Percentiles rank a stretch among this genome's conserved stretches.
phyloP scores from a whole-genome alignment of 92 coral and sea anemone species.

The Phenganax marumi region DNA sequence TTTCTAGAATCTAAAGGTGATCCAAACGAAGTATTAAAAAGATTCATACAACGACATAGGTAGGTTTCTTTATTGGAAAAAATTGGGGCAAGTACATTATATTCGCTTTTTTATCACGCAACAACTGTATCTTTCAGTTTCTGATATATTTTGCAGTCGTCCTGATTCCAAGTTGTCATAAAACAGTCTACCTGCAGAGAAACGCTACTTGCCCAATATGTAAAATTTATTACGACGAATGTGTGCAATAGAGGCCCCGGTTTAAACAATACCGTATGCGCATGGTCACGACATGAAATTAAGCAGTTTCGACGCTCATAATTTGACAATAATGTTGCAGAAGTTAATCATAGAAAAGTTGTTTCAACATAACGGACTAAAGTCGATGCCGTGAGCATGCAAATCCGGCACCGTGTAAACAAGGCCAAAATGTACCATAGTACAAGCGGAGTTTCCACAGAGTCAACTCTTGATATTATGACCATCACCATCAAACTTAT shows the following conservation, averaged over 20 bases:
- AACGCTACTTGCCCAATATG: conserved; percentile 63
- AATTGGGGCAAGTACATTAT: neutral
- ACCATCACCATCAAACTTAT: neutral
- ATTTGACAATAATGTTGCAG: no score
- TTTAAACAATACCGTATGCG: no score
- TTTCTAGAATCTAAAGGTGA: conserved; percentile 59
- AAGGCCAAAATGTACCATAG: neutral
- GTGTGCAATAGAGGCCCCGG: neutral
- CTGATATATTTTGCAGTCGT: conserved; percentile 49
- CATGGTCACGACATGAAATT: no score
- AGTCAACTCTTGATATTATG: neutral
- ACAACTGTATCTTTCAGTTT: neutral
- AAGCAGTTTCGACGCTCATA: no score
- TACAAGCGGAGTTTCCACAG: neutral
- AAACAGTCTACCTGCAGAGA: conserved; percentile 74
- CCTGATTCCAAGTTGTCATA: conserved; percentile 67
- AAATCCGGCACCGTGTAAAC: neutral
- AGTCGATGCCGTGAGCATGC: no score
- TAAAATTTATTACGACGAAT: neutral
- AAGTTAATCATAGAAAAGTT: no score
- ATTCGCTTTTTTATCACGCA: neutral
- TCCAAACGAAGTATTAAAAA: conserved; percentile 86
- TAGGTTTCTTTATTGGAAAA: neutral
- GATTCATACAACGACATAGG: conserved; percentile 60
- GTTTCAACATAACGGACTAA: no score